A percentile compares a stretch with the other conserved stretches of the same genome.
Evolutionary conservation across 2,888 invertebrate genomes (phyloP).

Genomic region (Anorthoa munda): DNA sequence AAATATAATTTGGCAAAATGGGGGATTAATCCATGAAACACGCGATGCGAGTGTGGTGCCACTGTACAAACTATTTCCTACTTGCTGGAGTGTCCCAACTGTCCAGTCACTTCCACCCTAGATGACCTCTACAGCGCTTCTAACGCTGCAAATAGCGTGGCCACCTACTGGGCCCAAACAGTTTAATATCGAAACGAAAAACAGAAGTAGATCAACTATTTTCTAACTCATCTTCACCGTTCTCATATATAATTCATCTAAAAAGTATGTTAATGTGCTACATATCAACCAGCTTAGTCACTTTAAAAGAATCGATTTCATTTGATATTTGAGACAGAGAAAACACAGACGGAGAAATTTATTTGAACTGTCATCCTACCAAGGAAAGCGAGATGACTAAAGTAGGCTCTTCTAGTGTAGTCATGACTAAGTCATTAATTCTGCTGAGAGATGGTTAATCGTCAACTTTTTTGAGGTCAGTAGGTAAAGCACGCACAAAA

Average conservation of each 20-base stretch:
- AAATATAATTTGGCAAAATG: too few species aligned
- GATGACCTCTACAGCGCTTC: too few species aligned
- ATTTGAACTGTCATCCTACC: slow-evolving; percentile 17
- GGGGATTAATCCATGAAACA: too few species aligned
- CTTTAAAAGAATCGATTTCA: slow-evolving; percentile 44
- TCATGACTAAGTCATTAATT: slow-evolving; percentile 39
- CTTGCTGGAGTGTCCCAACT: too few species aligned
- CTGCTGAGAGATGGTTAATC: slow-evolving; percentile 33
- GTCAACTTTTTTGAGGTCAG: slow-evolving; percentile 27
- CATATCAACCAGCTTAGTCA: slow-evolving; percentile 7
- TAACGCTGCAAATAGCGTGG: too few species aligned
- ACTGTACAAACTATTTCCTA: too few species aligned
- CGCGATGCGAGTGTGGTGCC: too few species aligned
- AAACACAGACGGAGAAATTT: slow-evolving; percentile 51
- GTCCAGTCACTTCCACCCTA: too few species aligned
- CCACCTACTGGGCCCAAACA: too few species aligned
- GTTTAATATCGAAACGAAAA: too few species aligned
- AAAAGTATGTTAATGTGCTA: slow-evolving; percentile 24
- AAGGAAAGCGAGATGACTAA: slow-evolving; percentile 43
- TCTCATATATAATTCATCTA: background rate
- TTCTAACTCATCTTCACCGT: background rate
- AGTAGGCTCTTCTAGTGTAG: slow-evolving; percentile 1
- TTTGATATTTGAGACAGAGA: slow-evolving; percentile 61
- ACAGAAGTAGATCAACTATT: too few species aligned
- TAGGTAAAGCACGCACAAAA: slow-evolving; percentile 1